phyloP scores from a whole-genome alignment of 2,888 invertebrate species.

The Iphiclides podalirius region DNA sequence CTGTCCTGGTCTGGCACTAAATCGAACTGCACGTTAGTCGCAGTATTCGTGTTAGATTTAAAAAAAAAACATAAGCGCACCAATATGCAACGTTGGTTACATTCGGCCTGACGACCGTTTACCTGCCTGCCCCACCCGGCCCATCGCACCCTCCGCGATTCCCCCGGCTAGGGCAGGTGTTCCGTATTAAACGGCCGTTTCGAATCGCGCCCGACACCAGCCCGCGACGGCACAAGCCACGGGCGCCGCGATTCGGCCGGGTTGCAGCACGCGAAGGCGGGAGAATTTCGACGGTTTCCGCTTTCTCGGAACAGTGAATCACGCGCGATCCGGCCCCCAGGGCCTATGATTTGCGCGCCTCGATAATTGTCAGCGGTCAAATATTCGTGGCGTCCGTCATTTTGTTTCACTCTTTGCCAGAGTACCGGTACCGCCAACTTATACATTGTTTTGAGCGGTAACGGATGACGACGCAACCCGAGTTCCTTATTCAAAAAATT shows the following conservation, averaged over 20 bases:
- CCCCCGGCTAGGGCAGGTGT: conserved; percentile 75
- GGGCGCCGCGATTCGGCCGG: conserved; percentile 40
- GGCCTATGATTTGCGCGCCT: conserved; percentile 64
- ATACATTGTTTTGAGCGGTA: neutral
- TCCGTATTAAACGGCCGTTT: conserved; percentile 20
- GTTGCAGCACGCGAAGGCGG: conserved; percentile 57
- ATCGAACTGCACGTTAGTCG: too few relatives aligned
- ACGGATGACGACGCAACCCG: too few relatives aligned
- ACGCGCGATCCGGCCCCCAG: conserved; percentile 53
- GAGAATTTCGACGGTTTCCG: conserved; percentile 74
- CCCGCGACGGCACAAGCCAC: neutral
- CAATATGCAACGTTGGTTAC: conserved; percentile 14
- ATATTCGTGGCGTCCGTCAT: conserved; percentile 31
- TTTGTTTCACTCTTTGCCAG: neutral
- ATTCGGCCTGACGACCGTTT: conserved; percentile 39
- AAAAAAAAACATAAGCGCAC: conserved; percentile 5
- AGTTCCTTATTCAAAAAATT: too few relatives aligned
- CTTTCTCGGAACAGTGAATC: conserved; percentile 73
- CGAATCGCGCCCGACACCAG: neutral
- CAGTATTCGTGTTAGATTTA: too few relatives aligned
- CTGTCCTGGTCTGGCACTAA: too few relatives aligned
- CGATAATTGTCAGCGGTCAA: conserved; percentile 30
- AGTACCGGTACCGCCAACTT: conserved; percentile 14
- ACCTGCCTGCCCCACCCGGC: conserved; percentile 27
- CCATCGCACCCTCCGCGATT: conserved; percentile 66